Conservation (phyloP, 2,113 vertebrate species). For the Mesocricetus auratus region DNA sequence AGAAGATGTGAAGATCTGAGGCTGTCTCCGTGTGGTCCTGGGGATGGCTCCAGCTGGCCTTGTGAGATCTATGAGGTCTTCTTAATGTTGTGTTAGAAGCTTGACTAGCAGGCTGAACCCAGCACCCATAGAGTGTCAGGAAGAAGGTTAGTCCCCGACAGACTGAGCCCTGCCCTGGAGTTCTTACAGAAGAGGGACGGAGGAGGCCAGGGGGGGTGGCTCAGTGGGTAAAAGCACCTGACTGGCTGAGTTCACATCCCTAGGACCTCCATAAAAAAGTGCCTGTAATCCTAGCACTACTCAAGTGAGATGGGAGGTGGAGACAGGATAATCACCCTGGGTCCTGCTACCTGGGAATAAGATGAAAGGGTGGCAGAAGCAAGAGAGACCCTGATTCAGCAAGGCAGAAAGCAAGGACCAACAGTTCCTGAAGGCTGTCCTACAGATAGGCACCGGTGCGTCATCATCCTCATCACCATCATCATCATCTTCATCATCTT, state of each 20-base stretch:
- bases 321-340: background rate
- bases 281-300: background rate
- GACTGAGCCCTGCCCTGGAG: background rate
- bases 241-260: background rate
- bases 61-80: accelerated
- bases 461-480: no score
- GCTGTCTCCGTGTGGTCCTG: background rate
- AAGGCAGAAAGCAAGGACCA: background rate
- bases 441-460: background rate
- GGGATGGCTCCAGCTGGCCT: background rate
- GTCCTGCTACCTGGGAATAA: background rate
- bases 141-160: background rate
- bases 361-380: background rate
- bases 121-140: background rate
- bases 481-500: no score
- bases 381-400: background rate
- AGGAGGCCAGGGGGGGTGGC: background rate
- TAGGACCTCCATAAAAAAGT: no score
- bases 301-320: background rate
- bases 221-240: background rate
- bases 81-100: no score
- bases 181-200: background rate
- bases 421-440: background rate
- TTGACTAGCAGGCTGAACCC: background rate
- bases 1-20: background rate